Evolutionary conservation across 2,113 vertebrate genomes (phyloP).

Genomic region (Pollimyrus isidori): DNA sequence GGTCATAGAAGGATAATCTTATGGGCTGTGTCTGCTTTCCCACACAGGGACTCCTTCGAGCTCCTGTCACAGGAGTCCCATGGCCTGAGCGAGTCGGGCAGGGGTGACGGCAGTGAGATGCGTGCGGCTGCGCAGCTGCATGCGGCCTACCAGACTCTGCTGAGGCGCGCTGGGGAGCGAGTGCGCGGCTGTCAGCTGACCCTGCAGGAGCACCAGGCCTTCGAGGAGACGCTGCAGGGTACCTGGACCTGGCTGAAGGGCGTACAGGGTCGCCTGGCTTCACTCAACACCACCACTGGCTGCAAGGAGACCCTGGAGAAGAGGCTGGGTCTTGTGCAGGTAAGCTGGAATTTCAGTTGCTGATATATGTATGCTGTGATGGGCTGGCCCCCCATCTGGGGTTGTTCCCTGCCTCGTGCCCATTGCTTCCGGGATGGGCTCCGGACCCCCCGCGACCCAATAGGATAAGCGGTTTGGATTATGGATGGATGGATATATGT

Average conservation of each 20-base stretch:
- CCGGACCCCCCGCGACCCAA: no score
- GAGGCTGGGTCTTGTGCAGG: conserved; percentile 78
- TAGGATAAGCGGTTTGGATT: no score
- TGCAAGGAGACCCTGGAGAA: conserved; percentile 77
- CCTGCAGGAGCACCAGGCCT: conserved; percentile 82
- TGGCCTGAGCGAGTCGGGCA: conserved; percentile 73
- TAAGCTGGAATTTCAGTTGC: conserved; percentile 34
- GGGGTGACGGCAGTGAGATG: conserved; percentile 69
- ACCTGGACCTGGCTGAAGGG: conserved; percentile 80
- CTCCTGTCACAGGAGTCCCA: conserved; percentile 79
- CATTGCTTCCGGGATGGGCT: no score
- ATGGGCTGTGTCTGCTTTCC: neutral
- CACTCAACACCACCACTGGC: conserved; percentile 74
- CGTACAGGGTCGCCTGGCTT: conserved; percentile 70
- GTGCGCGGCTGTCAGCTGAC: conserved; percentile 73
- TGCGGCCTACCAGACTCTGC: conserved; percentile 72
- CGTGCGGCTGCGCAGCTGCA: conserved; percentile 76
- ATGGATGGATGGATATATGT: no score
- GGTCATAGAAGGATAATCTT: neutral
- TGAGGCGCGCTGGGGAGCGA: conserved; percentile 69
- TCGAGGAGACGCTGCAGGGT: conserved; percentile 77
- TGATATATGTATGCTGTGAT: neutral
- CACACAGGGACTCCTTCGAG: conserved; percentile 81
- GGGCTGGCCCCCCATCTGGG: no score
- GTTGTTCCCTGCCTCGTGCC: no score